These are phyloP conservation scores for Drosophila truncata DNA, from an alignment of 1,140 invertebrate genomes.

Conservation along the genomic window DNA sequence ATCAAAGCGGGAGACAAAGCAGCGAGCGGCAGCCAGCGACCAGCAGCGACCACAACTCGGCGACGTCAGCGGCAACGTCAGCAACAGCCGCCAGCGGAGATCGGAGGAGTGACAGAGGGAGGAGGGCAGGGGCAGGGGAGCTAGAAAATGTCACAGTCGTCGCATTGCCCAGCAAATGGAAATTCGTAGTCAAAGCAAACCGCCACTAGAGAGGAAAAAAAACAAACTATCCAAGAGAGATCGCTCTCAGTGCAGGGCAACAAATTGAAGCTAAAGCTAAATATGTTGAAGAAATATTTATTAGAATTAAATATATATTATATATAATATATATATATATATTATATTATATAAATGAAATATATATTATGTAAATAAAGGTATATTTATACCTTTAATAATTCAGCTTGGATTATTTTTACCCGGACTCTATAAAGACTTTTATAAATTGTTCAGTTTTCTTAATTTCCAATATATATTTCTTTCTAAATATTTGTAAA, in stretches of 20 bases:
- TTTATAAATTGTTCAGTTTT: too few species aligned
- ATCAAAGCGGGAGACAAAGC: conserved; percentile 68
- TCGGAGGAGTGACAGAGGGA: neutral
- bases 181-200: conserved; percentile 33
- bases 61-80: conserved; percentile 36
- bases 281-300: neutral
- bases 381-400: neutral
- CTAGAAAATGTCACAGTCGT: conserved; percentile 58
- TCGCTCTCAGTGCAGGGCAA: conserved; percentile 2
- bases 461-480: too few species aligned
- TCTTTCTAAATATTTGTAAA: too few species aligned
- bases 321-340: neutral
- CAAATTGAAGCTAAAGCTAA: neutral
- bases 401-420: too few species aligned
- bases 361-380: neutral
- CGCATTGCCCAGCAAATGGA: conserved; percentile 26
- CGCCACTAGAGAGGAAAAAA: neutral
- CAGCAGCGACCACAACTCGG: conserved; percentile 19
- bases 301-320: neutral
- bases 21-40: conserved; percentile 8
- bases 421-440: too few species aligned
- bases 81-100: conserved; percentile 10
- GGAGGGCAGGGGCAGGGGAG: conserved; percentile 24
- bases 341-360: neutral
- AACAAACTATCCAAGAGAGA: conserved; percentile 7